Base-by-base conservation (phyloP, 2,888 invertebrate genomes). In the Troides helena region DNA sequence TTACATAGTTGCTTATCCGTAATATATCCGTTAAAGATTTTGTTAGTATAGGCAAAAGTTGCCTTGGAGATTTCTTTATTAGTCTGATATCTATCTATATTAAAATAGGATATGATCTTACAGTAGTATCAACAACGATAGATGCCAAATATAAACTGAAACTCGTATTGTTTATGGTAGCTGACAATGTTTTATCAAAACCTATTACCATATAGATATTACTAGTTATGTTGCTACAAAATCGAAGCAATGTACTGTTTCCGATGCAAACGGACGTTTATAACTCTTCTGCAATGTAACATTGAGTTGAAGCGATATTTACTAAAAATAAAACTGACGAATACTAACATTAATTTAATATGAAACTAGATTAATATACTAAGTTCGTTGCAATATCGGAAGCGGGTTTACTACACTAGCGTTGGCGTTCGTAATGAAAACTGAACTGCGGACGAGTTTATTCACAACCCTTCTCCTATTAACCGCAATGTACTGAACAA, bases 401-500 rank as follows among this genome's bases (percentile, higher is more conserved):
- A 68, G 70, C 74, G 75, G 74, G 78, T 77, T 79, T 77, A 80
- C 76, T 79, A 76, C 78, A 79, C 83, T 79, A 79, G 76, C 77
- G 77, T 77, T 78, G 46, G 46, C 46, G 77, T 78, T 80, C 76
- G 71, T 79, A 81, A 81, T 79, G 81, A 80, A 81, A 83, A 80
- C 76, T 75, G 77, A 79, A 79, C 74, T 76, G 73, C 75, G 65
- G 72, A 77, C 71, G 76, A 77, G 81, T 80, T 78, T 76, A 78
- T 77, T 76, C 76, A 74, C 72, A 70, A 66, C 79, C 74, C 74
- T 74, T 74, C 72, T 68, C 58, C 78, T 77, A 73, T 75, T 76
- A 80, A 78, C 80, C 77, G 72, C 79, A 77, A 76, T 72, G 72
- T 74, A 73, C 75, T 71, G 71, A 79, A 75, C 75, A 74, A 73